A percentile compares a stretch with the other conserved stretches of the same genome.
phyloP scores from a whole-genome alignment of 92 coral and sea anemone species.

The Epizoanthus rinbou region DNA sequence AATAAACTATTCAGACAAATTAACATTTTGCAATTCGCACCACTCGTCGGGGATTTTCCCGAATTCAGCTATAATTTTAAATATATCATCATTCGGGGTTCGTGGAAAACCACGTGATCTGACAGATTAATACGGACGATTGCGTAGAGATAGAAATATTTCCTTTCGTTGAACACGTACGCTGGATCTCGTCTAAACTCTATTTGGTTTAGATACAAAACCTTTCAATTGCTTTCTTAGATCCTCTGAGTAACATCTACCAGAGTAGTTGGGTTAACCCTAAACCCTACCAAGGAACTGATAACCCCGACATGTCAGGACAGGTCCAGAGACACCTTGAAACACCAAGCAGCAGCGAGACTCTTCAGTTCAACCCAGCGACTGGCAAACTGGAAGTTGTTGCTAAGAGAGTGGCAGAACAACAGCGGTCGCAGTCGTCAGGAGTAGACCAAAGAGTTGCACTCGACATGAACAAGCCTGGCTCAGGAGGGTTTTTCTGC shows the following conservation, averaged over 20 bases:
- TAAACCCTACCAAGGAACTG: too few relatives aligned
- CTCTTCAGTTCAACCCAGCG: slow-evolving; percentile 73
- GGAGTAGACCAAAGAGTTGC: slow-evolving; percentile 51
- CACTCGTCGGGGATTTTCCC: neutral
- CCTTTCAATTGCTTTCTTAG: too few relatives aligned
- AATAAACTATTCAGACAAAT: too few relatives aligned
- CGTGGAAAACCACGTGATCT: slow-evolving; percentile 4
- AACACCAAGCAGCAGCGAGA: slow-evolving; percentile 45
- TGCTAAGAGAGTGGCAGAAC: slow-evolving; percentile 44
- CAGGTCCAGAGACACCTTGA: slow-evolving; percentile 52
- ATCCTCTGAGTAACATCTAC: too few relatives aligned
- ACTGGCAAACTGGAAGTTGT: slow-evolving; percentile 79
- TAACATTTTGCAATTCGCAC: too few relatives aligned
- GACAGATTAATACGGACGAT: neutral
- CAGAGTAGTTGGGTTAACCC: too few relatives aligned
- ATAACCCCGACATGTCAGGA: slow-evolving; percentile 2
- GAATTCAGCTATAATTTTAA: neutral
- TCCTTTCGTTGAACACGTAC: neutral
- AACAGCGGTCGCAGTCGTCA: slow-evolving; percentile 33
- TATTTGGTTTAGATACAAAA: too few relatives aligned
- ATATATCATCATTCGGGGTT: neutral
- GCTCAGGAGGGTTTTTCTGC: slow-evolving; percentile 72
- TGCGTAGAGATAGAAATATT: too few relatives aligned
- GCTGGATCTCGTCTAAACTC: too few relatives aligned
- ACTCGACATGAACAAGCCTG: slow-evolving; percentile 77